Base-by-base conservation (phyloP, 2,888 invertebrate species). In the Hirtodrosophila alboralis region DNA sequence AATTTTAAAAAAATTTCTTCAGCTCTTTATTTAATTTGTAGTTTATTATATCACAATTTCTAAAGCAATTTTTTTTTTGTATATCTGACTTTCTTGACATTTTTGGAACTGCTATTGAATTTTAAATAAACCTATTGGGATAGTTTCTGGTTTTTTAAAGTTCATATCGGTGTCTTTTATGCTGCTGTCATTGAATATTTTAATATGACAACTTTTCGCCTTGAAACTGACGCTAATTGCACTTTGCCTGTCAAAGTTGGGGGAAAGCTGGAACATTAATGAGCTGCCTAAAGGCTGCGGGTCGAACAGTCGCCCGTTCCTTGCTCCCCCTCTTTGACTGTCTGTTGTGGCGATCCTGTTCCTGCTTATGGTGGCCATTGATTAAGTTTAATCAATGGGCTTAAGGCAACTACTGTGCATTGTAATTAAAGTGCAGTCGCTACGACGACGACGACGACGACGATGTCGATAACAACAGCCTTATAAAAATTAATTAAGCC, bases 401-500 rank as follows among this genome's bases (percentile, higher is more conserved):
- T 84, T 85, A 80, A 85, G 79, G 80, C 79, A 79, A 79, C 86
- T 85, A 59, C 63, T 45, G 78, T 84, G 80, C 86, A 76, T 74
- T 84, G 79, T 80, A 85, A 80, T 80, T 80, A 80, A 80, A 80
- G 86, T 84, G 84, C 84, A 84, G 58, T 48, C 21, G 18, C 28
- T 14, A 16, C 16, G 36, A 21, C 23, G n/a, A 16, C 44, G 10
- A n/a, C 27, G 30, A 14, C 31, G 31, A 34, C 34, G 26, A 36
- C 47, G 70, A 44, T 44, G 75, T 51, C 66, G 77, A 73, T 69
- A 69, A 73, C 74, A 68, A 70, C 56, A 68, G 84, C 84, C 84
- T 85, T 80, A 80, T 80, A 85, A 80, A 80, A 80, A 85, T 80
- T 80, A 80, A 80, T 80, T 80, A 80, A 85, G 84, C 79, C 49